These are phyloP conservation scores for Cyrtonyx montezumae DNA, from an alignment of 2,113 vertebrate species.

Conservation along the genomic window DNA sequence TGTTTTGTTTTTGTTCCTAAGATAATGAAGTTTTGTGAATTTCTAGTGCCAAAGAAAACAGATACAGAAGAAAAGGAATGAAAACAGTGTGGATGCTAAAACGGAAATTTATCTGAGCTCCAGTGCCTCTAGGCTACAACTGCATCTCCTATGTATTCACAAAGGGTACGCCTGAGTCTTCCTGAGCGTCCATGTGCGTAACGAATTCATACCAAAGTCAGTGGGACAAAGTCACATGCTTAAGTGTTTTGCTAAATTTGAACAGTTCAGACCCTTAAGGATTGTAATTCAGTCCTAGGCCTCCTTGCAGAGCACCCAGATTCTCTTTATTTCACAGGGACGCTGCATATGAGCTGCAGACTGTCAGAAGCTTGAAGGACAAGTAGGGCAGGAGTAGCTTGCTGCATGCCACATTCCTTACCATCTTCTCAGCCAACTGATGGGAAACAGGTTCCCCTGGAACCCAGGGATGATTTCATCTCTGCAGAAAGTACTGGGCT, in stretches of 20 bases:
- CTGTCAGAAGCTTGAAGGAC: not conserved
- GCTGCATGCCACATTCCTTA: not conserved
- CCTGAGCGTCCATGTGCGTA: not conserved
- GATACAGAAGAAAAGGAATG: not conserved
- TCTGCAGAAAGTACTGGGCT: not conserved
- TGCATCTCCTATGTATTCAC: not conserved
- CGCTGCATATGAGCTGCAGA: not conserved
- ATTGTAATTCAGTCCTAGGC: not conserved
- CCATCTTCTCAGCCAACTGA: no score
- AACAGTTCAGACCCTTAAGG: not conserved
- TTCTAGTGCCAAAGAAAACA: conserved; percentile 17
- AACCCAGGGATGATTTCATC: not conserved
- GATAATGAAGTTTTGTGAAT: conserved; percentile 11
- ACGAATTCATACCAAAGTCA: not conserved
- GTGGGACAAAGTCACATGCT: not conserved
- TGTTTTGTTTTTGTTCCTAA: conserved; percentile 27
- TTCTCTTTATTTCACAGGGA: not conserved
- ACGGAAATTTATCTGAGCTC: not conserved
- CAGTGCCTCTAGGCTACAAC: not conserved
- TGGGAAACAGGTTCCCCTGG: not conserved
- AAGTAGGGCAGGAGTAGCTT: not conserved
- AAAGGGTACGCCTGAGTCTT: not conserved
- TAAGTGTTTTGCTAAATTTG: not conserved
- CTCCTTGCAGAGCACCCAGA: not conserved
- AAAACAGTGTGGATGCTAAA: not conserved